Conservation (phyloP, 2,888 invertebrate species). For the Pristionchus japonicus region DNA sequence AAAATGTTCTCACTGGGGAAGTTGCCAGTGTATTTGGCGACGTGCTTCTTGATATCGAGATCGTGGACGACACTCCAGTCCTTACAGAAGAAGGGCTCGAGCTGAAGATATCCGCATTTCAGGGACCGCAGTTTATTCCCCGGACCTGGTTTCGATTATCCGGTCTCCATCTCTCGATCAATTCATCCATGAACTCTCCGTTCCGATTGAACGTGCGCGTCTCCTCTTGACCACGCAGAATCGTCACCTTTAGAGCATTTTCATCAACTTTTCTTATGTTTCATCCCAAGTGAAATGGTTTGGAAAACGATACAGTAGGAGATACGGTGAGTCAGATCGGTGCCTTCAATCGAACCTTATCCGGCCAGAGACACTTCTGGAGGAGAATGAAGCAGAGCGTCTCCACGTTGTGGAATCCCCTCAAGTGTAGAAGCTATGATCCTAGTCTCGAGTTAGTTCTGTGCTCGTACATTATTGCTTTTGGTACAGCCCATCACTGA, state of each 20-base stretch:
- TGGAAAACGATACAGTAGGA: no score
- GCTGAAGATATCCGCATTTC: neutral
- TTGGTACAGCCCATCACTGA: no score
- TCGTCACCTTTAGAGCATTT: neutral
- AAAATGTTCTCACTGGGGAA: neutral
- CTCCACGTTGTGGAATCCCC: conserved; percentile 18
- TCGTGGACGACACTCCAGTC: neutral
- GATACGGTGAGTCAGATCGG: no score
- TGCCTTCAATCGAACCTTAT: neutral
- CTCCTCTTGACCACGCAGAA: conserved; percentile 14
- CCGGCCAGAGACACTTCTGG: conserved; percentile 9
- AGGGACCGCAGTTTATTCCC: neutral
- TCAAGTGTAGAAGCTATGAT: neutral
- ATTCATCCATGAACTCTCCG: conserved; percentile 20
- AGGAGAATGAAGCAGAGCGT: conserved; percentile 17
- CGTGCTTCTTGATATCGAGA: neutral
- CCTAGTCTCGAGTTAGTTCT: no score
- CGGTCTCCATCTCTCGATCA: conserved; percentile 15
- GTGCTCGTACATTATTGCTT: no score
- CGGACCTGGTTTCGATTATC: neutral
- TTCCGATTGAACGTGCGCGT: conserved; percentile 1
- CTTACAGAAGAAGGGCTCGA: neutral
- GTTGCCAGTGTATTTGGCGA: neutral
- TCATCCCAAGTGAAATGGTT: no score
- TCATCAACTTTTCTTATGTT: neutral